Conservation (phyloP, 2,113 vertebrate species). For the Otis tarda region DNA sequence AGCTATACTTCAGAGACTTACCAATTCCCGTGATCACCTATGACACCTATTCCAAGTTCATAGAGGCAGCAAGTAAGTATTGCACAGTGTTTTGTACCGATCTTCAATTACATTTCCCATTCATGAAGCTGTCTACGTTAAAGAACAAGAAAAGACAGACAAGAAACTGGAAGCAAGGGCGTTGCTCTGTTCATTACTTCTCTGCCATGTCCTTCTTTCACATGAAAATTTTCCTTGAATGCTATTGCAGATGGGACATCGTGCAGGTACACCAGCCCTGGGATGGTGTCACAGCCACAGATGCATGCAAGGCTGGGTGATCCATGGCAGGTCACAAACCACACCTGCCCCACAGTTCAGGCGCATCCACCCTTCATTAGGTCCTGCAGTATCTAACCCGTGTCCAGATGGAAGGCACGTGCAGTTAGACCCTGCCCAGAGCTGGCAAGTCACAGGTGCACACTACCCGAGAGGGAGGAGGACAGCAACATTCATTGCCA, state of each 20-base stretch:
- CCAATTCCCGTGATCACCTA: slow-evolving; percentile 97
- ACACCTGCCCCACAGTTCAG: not conserved
- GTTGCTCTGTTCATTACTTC: not conserved
- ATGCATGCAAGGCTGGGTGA: not conserved
- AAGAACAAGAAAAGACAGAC: not conserved
- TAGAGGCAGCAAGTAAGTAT: slow-evolving; percentile 94
- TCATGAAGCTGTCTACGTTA: rapidly evolving
- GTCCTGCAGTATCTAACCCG: not conserved
- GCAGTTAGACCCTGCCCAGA: not conserved
- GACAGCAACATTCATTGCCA: not conserved
- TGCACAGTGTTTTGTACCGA: not conserved
- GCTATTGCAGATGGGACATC: not conserved
- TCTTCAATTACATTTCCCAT: not conserved
- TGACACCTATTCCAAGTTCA: slow-evolving; percentile 93
- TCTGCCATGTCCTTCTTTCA: not conserved
- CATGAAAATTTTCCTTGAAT: not conserved
- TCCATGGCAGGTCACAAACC: not conserved
- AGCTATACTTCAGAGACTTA: slow-evolving; percentile 95
- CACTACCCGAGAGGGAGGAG: not conserved
- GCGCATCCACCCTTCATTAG: not conserved
- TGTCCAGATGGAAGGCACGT: not conserved
- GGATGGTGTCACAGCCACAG: not conserved
- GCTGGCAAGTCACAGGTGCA: not conserved
- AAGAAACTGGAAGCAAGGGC: not conserved
- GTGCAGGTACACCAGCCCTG: not conserved